These are phyloP conservation scores for Acanthurus leucopareius DNA, from an alignment of 2,797 vertebrate species.

Conservation along the genomic window DNA sequence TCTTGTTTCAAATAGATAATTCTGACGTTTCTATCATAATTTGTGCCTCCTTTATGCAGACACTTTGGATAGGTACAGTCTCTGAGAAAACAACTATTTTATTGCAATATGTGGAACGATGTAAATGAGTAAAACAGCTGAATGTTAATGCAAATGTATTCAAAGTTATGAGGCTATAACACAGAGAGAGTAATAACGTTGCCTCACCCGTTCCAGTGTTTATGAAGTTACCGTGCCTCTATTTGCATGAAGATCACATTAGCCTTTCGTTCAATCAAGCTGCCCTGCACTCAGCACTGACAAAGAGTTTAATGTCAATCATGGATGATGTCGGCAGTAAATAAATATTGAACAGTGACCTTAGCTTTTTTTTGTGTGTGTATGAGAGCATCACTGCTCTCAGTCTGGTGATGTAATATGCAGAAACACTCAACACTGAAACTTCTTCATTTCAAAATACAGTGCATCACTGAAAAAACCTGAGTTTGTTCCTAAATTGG, in stretches of 20 bases:
- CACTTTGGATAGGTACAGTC: background rate
- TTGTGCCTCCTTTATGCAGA: background rate
- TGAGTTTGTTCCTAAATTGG: background rate
- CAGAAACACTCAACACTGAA: background rate
- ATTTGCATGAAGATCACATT: conserved; percentile 3
- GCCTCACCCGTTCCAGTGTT: background rate
- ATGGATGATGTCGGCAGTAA: background rate
- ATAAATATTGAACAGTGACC: background rate
- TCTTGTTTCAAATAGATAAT: background rate
- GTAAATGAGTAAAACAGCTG: background rate
- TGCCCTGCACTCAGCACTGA: background rate
- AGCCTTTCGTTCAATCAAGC: background rate
- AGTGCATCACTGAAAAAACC: background rate
- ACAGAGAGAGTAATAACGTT: conserved; percentile 1
- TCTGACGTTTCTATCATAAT: background rate
- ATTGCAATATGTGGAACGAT: background rate
- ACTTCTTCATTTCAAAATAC: background rate
- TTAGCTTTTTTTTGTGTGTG: background rate
- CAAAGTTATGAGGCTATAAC: background rate
- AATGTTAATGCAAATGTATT: background rate
- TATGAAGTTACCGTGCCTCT: background rate
- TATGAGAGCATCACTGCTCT: background rate
- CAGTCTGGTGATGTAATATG: background rate
- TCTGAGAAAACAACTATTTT: background rate
- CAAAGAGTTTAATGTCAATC: background rate